phyloP scores from a whole-genome alignment of 2,113 vertebrate species.

The Glareola pratincola region DNA sequence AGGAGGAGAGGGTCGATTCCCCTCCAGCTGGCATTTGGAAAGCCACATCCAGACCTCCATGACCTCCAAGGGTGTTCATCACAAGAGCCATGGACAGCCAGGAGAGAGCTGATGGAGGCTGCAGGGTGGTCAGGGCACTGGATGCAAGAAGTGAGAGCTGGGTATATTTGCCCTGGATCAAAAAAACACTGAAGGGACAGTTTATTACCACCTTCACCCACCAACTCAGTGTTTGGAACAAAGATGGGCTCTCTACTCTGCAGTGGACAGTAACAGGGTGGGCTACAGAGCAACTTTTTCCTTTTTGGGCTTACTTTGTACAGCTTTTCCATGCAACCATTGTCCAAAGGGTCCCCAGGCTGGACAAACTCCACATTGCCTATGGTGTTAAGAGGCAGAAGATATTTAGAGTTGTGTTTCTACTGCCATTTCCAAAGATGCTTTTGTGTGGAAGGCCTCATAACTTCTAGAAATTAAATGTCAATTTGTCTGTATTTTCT shows the following conservation, averaged over 20 bases:
- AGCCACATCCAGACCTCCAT: neutral
- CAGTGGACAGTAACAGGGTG: neutral
- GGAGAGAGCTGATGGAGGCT: accelerated
- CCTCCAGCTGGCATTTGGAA: neutral
- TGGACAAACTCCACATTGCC: neutral
- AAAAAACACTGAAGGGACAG: neutral
- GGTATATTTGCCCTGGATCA: neutral
- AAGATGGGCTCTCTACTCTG: neutral
- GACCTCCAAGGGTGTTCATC: neutral
- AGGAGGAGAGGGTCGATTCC: neutral
- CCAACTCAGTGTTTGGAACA: neutral
- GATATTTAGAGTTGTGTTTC: neutral
- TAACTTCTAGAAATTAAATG: neutral
- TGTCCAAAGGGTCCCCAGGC: neutral
- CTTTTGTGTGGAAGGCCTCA: neutral
- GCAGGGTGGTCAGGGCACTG: too few species aligned
- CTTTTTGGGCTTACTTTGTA: neutral
- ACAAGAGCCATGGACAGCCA: neutral
- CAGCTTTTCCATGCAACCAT: neutral
- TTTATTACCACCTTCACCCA: neutral
- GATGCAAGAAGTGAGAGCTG: neutral
- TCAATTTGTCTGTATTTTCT: neutral
- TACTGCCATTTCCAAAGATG: neutral
- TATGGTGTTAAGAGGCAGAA: neutral
- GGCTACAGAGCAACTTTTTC: neutral